Evolutionary conservation across 2,888 invertebrate species (phyloP), one percentile per base, ranked within the genome.

Genomic region (Drosophila fulvimacula): DNA sequence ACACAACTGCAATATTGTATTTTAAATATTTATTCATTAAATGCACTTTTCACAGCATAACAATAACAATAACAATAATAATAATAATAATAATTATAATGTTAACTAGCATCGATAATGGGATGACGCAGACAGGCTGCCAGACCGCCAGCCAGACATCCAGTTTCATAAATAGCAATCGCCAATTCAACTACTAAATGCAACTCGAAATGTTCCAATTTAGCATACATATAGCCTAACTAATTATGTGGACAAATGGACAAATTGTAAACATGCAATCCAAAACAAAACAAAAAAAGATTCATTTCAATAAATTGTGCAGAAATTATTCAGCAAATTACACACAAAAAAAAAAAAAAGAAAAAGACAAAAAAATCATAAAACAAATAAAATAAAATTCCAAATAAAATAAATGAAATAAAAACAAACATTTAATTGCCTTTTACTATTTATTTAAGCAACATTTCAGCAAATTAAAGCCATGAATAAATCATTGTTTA

Each of bases 21-120:
- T 82, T 81, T 77, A 90, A 90, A 88, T 81, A 88, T 80, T 88
- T 76, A 83, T 79, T 85, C 88, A 88, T 82, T 68, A 89, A 88
- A 71, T 42, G 81, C 82, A 79, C 65, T 51, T 48, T 67, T 72
- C 61, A 62, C 69, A 69, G 39, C 68, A 57, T 59, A 24, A 38
- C 32, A 81, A 73, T 78, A 75, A 52, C 17, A n/a, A 36, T 36
- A n/a, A 48, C 5, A 27, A 17, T 30, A 64, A 67, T 62, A 32
- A 49, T 13, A 73, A 77, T 77, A 75, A 52, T 51, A 38, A 6
- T 19, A 65, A 70, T 65, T 67, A 74, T 81, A 82, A 74, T 69
- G 73, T 65, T 88, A 83, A 82, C 86, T 81, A 84, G 80, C 67
- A 56, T 62, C 63, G 74, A 86, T 64, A 81, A 83, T 78, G 71